phyloP scores from a whole-genome alignment of 2,113 vertebrate species.

The Glaucomys volans region DNA sequence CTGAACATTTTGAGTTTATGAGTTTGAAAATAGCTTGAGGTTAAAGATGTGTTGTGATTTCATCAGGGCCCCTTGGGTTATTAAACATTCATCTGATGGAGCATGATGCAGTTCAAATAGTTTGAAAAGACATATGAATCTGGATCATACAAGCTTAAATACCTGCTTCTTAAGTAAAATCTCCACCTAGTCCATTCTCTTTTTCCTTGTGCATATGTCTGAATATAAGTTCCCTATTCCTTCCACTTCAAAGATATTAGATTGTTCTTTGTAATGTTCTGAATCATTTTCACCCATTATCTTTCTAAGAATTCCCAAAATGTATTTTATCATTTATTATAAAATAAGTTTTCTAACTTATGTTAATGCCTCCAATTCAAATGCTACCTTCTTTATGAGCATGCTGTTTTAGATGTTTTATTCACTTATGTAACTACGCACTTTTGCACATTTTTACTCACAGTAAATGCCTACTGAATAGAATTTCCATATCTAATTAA shows the following conservation, averaged over 20 bases:
- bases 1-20: constrained; percentile 31
- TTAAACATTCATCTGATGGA: constrained; percentile 2
- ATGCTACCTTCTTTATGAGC: not conserved
- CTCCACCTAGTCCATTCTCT: not conserved
- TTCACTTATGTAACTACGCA: not conserved
- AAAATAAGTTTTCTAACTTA: not conserved
- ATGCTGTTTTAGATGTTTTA: not conserved
- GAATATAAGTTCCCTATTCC: not conserved
- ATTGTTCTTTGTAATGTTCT: not conserved
- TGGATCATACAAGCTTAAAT: not conserved
- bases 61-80: not conserved
- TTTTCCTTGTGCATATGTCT: not conserved
- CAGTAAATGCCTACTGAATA: not conserved
- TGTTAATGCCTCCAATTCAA: not conserved
- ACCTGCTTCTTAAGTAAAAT: not conserved
- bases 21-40: constrained; percentile 42
- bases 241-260: not conserved
- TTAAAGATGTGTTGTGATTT: constrained; percentile 50
- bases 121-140: not conserved
- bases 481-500: not conserved
- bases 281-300: not conserved
- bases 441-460: not conserved
- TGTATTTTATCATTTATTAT: not conserved
- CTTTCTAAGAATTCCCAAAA: not conserved
- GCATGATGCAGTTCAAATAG: not conserved